Evolutionary conservation across 2,888 invertebrate genomes (phyloP).

Genomic region (Scaptomyza polygonia): DNA sequence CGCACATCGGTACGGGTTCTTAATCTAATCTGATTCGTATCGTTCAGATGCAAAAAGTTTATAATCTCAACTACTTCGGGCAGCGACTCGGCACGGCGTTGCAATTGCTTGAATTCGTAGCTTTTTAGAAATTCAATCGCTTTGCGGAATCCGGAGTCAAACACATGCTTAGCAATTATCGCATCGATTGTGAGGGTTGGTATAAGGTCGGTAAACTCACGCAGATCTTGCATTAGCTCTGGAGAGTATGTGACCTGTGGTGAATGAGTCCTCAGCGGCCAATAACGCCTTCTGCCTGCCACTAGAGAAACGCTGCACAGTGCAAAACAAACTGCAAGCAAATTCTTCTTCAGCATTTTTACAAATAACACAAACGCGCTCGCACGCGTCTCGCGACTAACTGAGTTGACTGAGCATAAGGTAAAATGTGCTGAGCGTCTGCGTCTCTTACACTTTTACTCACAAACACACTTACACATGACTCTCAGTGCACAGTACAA

Average conservation of each 20-base stretch:
- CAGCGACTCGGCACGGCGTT: conserved; percentile 60
- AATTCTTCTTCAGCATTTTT: conserved; percentile 25
- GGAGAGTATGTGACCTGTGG: conserved; percentile 61
- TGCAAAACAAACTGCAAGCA: conserved; percentile 14
- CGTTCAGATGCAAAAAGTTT: conserved; percentile 74
- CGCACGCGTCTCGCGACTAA: conserved; percentile 12
- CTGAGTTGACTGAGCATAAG: conserved; percentile 26
- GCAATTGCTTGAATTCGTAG: conserved; percentile 63
- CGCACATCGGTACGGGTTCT: background rate
- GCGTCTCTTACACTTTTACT: background rate
- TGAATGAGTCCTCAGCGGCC: conserved; percentile 4
- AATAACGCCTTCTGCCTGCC: conserved; percentile 8
- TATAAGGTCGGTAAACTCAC: conserved; percentile 72
- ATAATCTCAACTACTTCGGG: conserved; percentile 76
- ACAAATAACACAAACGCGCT: background rate
- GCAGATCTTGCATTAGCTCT: conserved; percentile 72
- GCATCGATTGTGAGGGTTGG: conserved; percentile 65
- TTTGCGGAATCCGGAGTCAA: conserved; percentile 75
- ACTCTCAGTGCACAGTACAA: background rate
- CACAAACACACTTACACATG: background rate
- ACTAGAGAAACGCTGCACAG: conserved; percentile 26
- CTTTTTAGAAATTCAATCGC: conserved; percentile 70
- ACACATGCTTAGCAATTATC: conserved; percentile 70
- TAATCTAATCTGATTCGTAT: conserved; percentile 25
- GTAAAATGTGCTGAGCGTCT: conserved; percentile 1